Evolutionary conservation across 2,113 vertebrate genomes (phyloP).

Genomic region (Rhynchomys soricoides): DNA sequence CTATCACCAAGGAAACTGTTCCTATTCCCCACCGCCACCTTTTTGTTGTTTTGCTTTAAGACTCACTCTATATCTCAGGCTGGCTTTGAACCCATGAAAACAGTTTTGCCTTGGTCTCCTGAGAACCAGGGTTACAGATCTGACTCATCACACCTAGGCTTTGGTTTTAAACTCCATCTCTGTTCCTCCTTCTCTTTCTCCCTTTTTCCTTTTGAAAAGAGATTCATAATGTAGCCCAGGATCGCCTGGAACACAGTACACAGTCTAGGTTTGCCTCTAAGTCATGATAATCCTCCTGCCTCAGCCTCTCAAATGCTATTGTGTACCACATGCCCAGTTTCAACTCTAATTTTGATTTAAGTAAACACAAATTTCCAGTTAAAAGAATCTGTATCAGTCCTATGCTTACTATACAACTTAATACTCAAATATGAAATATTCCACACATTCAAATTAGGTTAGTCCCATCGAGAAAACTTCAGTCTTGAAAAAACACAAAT

Average conservation of each 20-base stretch:
- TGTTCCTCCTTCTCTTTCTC: too few species aligned
- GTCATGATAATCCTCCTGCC: background rate
- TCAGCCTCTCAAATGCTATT: background rate
- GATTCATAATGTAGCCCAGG: background rate
- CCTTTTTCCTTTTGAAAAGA: background rate
- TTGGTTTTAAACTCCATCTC: background rate
- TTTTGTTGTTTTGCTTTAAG: background rate
- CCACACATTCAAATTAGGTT: slow-evolving; percentile 55
- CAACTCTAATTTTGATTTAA: slow-evolving; percentile 6
- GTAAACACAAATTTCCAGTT: background rate
- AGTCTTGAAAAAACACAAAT: background rate
- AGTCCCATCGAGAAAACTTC: slow-evolving; percentile 42
- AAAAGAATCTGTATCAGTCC: slow-evolving; percentile 13
- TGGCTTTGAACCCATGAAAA: background rate
- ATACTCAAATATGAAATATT: slow-evolving; percentile 46
- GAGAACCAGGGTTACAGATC: background rate
- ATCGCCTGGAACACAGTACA: background rate
- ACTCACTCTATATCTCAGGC: background rate
- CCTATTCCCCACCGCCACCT: background rate
- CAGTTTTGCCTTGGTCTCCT: background rate
- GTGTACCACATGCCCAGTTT: background rate
- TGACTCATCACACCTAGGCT: background rate
- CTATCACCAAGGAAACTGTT: slow-evolving; percentile 23
- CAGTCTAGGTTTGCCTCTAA: background rate
- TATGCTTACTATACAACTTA: background rate